A percentile compares a stretch with the other conserved stretches of the same genome.
Conservation (phyloP, 2,113 vertebrate genomes). For the Ornithorhynchus anatinus region DNA sequence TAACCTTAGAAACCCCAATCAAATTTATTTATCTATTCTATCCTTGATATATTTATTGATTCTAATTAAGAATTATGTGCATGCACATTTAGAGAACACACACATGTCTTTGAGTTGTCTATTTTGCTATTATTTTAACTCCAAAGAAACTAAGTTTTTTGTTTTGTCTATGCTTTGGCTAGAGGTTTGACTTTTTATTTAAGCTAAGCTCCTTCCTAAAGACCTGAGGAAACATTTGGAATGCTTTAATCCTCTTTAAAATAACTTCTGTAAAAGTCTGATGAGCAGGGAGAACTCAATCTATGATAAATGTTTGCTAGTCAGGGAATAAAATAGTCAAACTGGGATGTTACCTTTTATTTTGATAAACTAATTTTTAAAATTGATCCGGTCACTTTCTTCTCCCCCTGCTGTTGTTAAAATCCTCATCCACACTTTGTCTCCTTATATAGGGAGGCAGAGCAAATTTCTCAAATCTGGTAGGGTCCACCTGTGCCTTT, state of each 20-base stretch:
- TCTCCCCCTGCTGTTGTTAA: neutral
- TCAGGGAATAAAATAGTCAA: neutral
- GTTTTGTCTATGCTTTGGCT: slow-evolving; percentile 6
- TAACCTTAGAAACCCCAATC: neutral
- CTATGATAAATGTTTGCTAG: neutral
- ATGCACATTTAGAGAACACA: neutral
- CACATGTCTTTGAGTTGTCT: neutral
- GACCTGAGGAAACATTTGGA: slow-evolving; percentile 1
- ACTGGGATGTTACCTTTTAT: neutral
- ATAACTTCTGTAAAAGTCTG: neutral
- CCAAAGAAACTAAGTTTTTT: neutral
- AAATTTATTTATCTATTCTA: neutral
- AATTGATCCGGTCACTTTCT: neutral
- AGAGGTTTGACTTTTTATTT: slow-evolving; percentile 17
- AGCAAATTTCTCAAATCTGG: too few species aligned
- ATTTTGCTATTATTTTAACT: slow-evolving; percentile 1
- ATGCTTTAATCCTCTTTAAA: slow-evolving; percentile 26
- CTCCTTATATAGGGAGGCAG: too few species aligned
- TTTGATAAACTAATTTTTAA: neutral
- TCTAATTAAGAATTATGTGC: neutral
- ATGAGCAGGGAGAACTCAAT: neutral
- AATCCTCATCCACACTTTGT: too few species aligned
- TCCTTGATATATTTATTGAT: neutral
- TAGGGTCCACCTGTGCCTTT: too few species aligned
- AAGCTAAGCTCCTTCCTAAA: slow-evolving; percentile 32